Percentiles rank a stretch among this genome's conserved stretches.
These are phyloP conservation scores for Catostylus mosaicus DNA, from an alignment of 30 jellyfish, hydroid and myxozoan genomes.

Conservation along the genomic window DNA sequence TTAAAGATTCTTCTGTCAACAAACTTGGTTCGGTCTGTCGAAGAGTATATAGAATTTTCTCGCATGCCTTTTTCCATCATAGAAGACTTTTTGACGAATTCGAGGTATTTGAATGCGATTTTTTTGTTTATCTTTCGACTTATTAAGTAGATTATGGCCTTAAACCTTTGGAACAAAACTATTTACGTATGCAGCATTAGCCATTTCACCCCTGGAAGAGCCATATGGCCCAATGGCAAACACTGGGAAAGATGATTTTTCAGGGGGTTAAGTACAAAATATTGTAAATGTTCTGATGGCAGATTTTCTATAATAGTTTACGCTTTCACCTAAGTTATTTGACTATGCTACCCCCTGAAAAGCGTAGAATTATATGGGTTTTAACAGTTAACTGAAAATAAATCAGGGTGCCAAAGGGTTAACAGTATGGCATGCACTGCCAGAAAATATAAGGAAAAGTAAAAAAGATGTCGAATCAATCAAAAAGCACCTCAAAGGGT, in stretches of 20 bases:
- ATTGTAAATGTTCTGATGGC: background rate
- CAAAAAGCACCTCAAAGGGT: no score
- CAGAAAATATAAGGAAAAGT: no score
- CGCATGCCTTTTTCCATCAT: slow-evolving; percentile 98
- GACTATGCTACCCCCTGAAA: no score
- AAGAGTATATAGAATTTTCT: slow-evolving; percentile 90
- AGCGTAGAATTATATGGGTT: no score
- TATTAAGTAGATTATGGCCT: background rate
- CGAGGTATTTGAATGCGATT: slow-evolving; percentile 64
- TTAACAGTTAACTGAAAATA: no score
- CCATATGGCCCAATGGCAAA: background rate
- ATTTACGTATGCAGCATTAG: no score
- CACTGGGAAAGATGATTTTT: background rate
- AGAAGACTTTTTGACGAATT: slow-evolving; percentile 87
- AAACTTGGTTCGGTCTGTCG: slow-evolving; percentile 99
- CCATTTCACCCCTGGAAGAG: no score
- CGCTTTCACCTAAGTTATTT: no score
- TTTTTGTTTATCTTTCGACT: background rate
- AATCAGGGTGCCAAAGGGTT: no score
- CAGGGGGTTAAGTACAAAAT: background rate
- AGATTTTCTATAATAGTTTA: no score
- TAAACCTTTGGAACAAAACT: background rate
- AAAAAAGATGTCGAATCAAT: no score
- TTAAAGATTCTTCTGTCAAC: slow-evolving; percentile 95
- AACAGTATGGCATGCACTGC: no score